Evolutionary conservation across 2,797 vertebrate genomes (phyloP).

Genomic region (Corythornis leucogaster): DNA sequence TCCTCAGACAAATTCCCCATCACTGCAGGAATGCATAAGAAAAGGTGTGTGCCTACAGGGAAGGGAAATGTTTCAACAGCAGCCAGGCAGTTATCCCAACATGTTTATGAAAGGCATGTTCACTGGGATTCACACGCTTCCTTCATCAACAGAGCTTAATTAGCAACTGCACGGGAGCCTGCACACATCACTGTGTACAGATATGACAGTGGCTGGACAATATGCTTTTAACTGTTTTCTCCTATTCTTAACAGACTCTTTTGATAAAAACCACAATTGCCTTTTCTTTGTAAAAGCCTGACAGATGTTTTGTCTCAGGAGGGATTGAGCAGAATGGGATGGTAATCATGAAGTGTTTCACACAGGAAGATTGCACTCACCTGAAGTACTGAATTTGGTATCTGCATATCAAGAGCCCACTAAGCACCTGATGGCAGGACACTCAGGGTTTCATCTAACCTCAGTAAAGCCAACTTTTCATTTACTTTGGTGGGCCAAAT

Average conservation of each 20-base stretch:
- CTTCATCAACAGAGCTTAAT: slow-evolving; percentile 21
- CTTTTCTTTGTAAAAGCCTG: neutral
- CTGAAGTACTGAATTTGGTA: neutral
- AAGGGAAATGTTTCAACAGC: slow-evolving; percentile 36
- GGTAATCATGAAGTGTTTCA: neutral
- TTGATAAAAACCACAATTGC: neutral
- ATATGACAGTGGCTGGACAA: neutral
- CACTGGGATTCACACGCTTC: neutral
- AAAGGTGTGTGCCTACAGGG: slow-evolving; percentile 35
- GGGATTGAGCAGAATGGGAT: neutral
- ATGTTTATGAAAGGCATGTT: slow-evolving; percentile 4
- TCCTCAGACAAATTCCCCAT: neutral
- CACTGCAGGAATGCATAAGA: neutral
- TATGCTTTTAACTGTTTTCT: neutral
- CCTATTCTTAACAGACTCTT: neutral
- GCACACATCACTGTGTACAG: rapidly evolving
- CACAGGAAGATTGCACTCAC: neutral
- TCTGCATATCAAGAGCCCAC: neutral
- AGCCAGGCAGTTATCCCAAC: slow-evolving; percentile 4
- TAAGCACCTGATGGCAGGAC: neutral
- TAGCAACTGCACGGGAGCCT: neutral
- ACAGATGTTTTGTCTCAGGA: neutral
- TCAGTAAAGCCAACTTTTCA: neutral
- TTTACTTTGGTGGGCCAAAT: neutral
- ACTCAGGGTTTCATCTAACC: neutral